Evolutionary conservation across 2,797 vertebrate genomes (phyloP), one percentile per base, ranked within the genome.

Genomic region (Borostomias antarcticus): DNA sequence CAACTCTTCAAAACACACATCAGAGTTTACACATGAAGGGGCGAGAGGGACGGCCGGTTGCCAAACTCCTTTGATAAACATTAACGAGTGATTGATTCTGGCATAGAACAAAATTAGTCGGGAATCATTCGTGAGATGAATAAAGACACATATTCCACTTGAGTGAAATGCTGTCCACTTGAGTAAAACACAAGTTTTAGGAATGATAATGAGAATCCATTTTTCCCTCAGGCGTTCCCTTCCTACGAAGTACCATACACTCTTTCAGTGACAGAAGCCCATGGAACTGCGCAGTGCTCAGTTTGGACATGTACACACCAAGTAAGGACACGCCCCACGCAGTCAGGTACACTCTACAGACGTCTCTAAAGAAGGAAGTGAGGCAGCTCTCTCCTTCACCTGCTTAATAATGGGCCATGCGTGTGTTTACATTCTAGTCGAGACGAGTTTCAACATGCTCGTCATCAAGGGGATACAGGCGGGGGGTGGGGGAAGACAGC

Each of bases 401-500:
- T 40, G 30, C 50, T 50, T 70, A 40, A 62, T 59, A 37, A 62
- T 57, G 40, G 6, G 37, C 29, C 28, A 43, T 21, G 32, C 35
- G 37, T 1, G 6, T 8, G 60, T 79, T 85, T 75, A 80, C 79
- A 85, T 82, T 83, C 77, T 72, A 59, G 26, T 3, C 33, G 52
- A 51, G 43, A 54, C 79, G 43, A 58, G 83, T 69, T 21, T 17
- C 43, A 56, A 73, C 72, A 74, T 17, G 81, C 58, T 59, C 52
- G 62, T 48, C 54, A 51, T 23, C 17, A 48, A 11, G 17, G 9
- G 1, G 52, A 50, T n/a, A 45, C 8, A 9, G n/a, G 57, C 19
- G 5, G 17, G 25, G 60, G 45, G 47, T 35, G 29, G 21, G 8
- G 6, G 17, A n/a, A 48, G 19, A 1, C 3, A 48, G 5, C 17